A percentile compares a stretch with the other conserved stretches of the same genome.
phyloP scores from a whole-genome alignment of 2,888 invertebrate genomes.

The Eupithecia pulchellata region DNA sequence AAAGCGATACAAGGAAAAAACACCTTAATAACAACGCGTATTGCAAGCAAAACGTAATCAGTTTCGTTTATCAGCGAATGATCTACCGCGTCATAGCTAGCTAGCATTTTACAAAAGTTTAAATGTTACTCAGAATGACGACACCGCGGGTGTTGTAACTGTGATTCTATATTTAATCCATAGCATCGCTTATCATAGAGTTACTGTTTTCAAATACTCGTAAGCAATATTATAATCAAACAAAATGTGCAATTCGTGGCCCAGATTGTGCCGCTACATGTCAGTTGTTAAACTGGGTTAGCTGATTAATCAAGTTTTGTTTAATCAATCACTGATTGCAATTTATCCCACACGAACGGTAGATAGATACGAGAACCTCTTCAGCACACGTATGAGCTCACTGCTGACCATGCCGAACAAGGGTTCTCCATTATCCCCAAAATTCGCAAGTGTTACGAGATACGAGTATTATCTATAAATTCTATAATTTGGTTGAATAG shows the following conservation, averaged over 20 bases:
- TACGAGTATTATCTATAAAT: background rate
- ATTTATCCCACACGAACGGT: slow-evolving; percentile 56
- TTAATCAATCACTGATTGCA: slow-evolving; percentile 67
- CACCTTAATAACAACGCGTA: slow-evolving; percentile 32
- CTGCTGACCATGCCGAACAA: background rate
- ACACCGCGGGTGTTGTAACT: slow-evolving; percentile 52
- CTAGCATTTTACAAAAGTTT: slow-evolving; percentile 47
- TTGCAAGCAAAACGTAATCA: slow-evolving; percentile 25
- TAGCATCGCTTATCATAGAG: slow-evolving; percentile 46
- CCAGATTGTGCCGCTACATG: slow-evolving; percentile 75
- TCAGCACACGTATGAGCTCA: background rate
- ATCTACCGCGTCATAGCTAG: slow-evolving; percentile 45
- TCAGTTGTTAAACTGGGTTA: slow-evolving; percentile 71
- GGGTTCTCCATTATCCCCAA: background rate
- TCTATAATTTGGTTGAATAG: slow-evolving; percentile 11
- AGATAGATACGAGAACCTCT: slow-evolving; percentile 13
- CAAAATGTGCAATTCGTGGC: slow-evolving; percentile 62
- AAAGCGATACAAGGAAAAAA: slow-evolving; percentile 37
- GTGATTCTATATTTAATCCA: slow-evolving; percentile 50
- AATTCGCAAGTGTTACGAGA: background rate
- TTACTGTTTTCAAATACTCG: slow-evolving; percentile 48
- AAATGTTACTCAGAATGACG: slow-evolving; percentile 53
- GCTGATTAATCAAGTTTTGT: slow-evolving; percentile 75
- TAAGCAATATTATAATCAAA: slow-evolving; percentile 49
- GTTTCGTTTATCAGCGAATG: slow-evolving; percentile 37